Conservation (phyloP, 2,113 vertebrate genomes). For the Psittacula cyanocephala region DNA sequence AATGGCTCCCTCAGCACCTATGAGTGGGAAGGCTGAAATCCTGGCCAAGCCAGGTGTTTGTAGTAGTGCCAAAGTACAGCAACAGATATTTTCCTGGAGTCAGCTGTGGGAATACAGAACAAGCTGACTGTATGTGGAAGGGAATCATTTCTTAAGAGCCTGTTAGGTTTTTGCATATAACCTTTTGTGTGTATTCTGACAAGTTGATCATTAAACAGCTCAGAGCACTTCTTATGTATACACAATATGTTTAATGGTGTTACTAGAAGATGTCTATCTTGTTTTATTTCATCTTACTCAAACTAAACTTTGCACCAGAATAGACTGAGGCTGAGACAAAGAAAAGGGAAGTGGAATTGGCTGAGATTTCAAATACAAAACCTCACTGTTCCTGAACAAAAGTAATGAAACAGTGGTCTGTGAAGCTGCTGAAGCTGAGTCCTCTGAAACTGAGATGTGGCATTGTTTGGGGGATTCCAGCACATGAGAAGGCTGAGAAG, state of each 20-base stretch:
- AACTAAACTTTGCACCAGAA: background rate
- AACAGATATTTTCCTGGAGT: slow-evolving; percentile 4
- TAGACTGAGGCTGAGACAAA: background rate
- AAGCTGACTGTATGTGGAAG: background rate
- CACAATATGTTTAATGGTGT: background rate
- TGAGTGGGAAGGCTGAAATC: slow-evolving; percentile 13
- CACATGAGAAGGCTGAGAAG: background rate
- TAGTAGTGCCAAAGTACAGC: slow-evolving; percentile 44
- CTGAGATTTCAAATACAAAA: background rate
- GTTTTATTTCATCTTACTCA: background rate
- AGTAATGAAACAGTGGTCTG: background rate
- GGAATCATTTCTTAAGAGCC: background rate
- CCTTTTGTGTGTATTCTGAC: background rate
- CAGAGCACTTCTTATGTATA: background rate
- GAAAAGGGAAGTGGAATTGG: background rate
- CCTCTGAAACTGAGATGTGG: background rate
- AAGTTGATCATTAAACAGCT: background rate
- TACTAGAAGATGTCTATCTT: background rate
- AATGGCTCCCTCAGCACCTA: background rate
- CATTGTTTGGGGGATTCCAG: background rate
- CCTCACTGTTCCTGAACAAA: background rate
- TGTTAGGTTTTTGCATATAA: background rate
- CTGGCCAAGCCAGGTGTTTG: slow-evolving; percentile 60
- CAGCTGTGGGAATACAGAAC: slow-evolving; percentile 35
- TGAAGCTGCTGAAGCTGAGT: background rate